phyloP scores from a whole-genome alignment of 92 coral and sea anemone species.

The Diadumene lineata region DNA sequence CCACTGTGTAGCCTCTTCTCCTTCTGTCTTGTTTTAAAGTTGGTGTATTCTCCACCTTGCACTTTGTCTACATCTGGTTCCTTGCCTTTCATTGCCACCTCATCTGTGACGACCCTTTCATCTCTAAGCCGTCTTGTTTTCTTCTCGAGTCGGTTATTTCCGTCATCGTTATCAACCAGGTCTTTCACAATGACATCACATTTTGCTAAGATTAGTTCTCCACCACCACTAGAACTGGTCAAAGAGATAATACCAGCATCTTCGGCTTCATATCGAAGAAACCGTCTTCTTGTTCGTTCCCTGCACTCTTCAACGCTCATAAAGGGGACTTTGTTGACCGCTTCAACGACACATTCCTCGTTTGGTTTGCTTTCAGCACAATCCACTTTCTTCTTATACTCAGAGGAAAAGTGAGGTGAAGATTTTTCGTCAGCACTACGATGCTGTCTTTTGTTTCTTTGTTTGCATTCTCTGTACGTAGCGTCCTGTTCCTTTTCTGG shows the following conservation, averaged over 20 bases:
- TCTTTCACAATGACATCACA: neutral
- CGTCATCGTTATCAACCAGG: neutral
- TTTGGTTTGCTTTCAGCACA: neutral
- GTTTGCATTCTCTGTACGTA: no score
- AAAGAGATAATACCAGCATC: no score
- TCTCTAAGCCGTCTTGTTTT: neutral
- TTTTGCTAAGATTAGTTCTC: no score
- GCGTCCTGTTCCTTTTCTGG: no score
- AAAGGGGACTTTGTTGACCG: neutral
- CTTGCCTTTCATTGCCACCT: neutral
- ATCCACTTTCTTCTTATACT: no score
- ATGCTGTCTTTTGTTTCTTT: neutral
- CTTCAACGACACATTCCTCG: neutral
- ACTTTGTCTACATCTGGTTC: neutral
- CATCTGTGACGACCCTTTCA: neutral
- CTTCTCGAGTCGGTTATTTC: neutral
- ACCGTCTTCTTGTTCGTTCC: neutral
- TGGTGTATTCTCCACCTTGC: neutral
- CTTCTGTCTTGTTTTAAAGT: neutral
- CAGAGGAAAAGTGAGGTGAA: neutral
- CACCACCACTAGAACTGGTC: no score
- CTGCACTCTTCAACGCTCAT: neutral
- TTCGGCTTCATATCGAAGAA: neutral
- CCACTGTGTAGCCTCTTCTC: neutral
- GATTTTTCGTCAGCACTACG: neutral